Evolutionary conservation across 2,888 invertebrate genomes (phyloP).

Genomic region (Campaea margaritaria): DNA sequence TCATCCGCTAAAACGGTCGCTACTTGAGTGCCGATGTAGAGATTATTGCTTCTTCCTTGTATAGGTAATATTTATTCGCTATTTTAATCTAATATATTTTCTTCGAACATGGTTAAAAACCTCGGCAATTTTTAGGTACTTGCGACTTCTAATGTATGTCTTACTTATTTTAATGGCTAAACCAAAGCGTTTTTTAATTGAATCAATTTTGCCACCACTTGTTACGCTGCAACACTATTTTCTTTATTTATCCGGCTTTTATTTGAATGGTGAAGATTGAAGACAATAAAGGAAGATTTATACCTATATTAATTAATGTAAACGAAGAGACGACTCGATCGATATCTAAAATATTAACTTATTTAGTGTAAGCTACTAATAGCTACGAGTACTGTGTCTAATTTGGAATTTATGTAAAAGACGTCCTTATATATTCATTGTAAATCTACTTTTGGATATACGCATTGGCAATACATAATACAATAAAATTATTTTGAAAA

Average conservation of each 20-base stretch:
- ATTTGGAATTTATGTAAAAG: slow-evolving; percentile 56
- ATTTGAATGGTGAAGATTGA: slow-evolving; percentile 77
- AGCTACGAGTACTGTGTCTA: slow-evolving; percentile 56
- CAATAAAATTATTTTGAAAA: not conserved
- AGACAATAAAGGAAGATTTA: slow-evolving; percentile 84
- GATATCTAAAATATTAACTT: slow-evolving; percentile 79
- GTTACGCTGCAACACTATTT: slow-evolving; percentile 49
- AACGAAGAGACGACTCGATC: slow-evolving; percentile 74
- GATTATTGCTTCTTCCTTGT: slow-evolving; percentile 46
- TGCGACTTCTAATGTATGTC: slow-evolving; percentile 50
- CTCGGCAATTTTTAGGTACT: slow-evolving; percentile 53
- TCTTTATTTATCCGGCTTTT: slow-evolving; percentile 63
- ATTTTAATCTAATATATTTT: slow-evolving; percentile 51
- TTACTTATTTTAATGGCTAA: slow-evolving; percentile 67
- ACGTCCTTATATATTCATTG: slow-evolving; percentile 50
- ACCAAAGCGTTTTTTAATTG: slow-evolving; percentile 75
- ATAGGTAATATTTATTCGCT: slow-evolving; percentile 47
- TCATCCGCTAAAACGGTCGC: slow-evolving; percentile 10
- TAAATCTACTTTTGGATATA: slow-evolving; percentile 54
- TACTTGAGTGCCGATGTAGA: slow-evolving; percentile 37
- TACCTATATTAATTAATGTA: slow-evolving; percentile 80
- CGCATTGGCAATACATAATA: slow-evolving; percentile 32
- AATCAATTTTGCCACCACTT: slow-evolving; percentile 74
- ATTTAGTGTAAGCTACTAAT: slow-evolving; percentile 73
- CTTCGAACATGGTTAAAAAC: slow-evolving; percentile 74